Conservation (phyloP, 2,113 vertebrate genomes). For the Pipa parva region DNA sequence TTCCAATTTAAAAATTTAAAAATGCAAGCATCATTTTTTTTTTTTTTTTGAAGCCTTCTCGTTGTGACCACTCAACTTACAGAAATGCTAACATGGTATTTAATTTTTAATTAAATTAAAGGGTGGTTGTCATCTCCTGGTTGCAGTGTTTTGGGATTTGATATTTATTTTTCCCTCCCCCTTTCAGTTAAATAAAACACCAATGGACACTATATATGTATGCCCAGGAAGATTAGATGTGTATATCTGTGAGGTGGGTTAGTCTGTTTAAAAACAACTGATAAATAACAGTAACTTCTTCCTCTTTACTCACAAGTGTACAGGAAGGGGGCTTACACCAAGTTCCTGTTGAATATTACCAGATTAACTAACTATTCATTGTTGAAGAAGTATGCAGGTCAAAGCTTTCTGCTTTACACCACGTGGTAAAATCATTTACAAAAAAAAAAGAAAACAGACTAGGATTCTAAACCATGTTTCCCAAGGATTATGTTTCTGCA, state of each 20-base stretch:
- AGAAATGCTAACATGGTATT: too few species aligned
- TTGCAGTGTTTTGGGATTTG: slow-evolving; percentile 7
- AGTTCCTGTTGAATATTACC: slow-evolving; percentile 38
- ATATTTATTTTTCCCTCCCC: background rate
- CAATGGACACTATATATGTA: background rate
- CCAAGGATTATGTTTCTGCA: too few species aligned
- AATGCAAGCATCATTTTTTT: too few species aligned
- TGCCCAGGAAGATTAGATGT: slow-evolving; percentile 40
- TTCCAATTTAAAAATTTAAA: too few species aligned
- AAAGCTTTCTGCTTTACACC: slow-evolving; percentile 11
- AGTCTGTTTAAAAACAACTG: slow-evolving; percentile 34
- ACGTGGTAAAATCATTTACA: slow-evolving; percentile 18
- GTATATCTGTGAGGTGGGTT: slow-evolving; percentile 14
- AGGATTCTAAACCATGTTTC: slow-evolving; percentile 2
- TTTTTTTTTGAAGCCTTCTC: too few species aligned
- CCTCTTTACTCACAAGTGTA: slow-evolving; percentile 44
- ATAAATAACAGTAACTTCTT: slow-evolving; percentile 47
- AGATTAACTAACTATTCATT: slow-evolving; percentile 32
- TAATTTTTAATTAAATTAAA: too few species aligned
- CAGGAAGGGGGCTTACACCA: slow-evolving; percentile 37
- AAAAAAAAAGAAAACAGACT: background rate
- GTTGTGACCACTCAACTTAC: too few species aligned
- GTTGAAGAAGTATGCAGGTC: background rate
- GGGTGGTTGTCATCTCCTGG: slow-evolving; percentile 19
- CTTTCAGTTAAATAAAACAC: slow-evolving; percentile 27